A percentile compares a stretch with the other conserved stretches of the same genome.
Evolutionary conservation across 2,113 vertebrate species (phyloP).

Genomic region (Channa maculata): DNA sequence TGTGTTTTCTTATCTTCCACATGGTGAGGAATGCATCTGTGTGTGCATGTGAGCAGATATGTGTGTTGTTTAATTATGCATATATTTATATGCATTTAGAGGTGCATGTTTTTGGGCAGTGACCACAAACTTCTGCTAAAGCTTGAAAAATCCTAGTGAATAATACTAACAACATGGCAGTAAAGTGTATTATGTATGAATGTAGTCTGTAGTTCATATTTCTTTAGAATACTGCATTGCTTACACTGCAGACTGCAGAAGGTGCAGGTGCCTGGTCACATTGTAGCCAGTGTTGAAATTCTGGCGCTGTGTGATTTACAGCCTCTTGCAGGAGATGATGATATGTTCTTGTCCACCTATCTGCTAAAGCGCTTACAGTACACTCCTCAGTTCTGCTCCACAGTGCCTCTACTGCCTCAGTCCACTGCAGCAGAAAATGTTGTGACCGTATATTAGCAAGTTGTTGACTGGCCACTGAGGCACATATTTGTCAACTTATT

Average conservation of each 20-base stretch:
- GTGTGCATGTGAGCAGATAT: slow-evolving; percentile 16
- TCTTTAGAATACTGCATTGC: slow-evolving; percentile 7
- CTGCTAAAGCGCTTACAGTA: slow-evolving; percentile 74
- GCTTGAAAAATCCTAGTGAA: background rate
- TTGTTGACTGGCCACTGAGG: slow-evolving; percentile 81
- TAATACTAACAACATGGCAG: background rate
- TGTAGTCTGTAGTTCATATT: slow-evolving; percentile 1
- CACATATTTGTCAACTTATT: slow-evolving; percentile 83
- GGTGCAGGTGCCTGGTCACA: slow-evolving; percentile 65
- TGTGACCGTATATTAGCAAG: slow-evolving; percentile 77
- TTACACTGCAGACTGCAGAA: slow-evolving; percentile 34
- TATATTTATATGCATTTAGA: background rate
- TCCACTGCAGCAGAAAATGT: slow-evolving; percentile 49
- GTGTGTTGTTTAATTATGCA: slow-evolving; percentile 1
- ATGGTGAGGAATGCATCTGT: slow-evolving; percentile 9
- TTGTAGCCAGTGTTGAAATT: slow-evolving; percentile 69
- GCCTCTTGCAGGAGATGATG: slow-evolving; percentile 64
- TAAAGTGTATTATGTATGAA: background rate
- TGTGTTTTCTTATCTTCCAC: slow-evolving; percentile 62
- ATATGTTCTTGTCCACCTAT: slow-evolving; percentile 71
- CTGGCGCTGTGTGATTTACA: slow-evolving; percentile 73
- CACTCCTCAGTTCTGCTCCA: slow-evolving; percentile 44
- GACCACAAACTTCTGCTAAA: background rate
- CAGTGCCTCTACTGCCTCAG: slow-evolving; percentile 53
- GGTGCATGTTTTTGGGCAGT: background rate